Percentiles rank a stretch among this genome's conserved stretches.
Evolutionary conservation across 2,113 vertebrate genomes (phyloP).

Genomic region (Hippoglossus stenolepis): DNA sequence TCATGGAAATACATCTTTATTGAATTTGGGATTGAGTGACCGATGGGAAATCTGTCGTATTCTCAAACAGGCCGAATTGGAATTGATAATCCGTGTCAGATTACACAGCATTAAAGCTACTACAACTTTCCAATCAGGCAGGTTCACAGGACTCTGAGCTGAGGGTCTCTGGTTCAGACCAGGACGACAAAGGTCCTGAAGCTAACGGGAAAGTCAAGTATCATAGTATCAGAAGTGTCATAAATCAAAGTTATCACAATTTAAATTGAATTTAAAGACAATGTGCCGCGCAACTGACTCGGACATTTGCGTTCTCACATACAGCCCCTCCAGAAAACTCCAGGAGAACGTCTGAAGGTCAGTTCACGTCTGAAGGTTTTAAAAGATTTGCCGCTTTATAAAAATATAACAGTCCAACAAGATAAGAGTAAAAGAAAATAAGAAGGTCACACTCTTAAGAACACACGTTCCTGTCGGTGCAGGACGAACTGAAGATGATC

Average conservation of each 20-base stretch:
- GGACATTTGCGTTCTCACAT: no score
- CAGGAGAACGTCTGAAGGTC: no score
- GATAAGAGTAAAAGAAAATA: neutral
- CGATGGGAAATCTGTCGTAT: neutral
- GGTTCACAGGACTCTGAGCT: neutral
- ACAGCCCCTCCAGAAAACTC: no score
- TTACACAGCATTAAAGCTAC: constrained; percentile 16
- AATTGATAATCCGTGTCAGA: constrained; percentile 30
- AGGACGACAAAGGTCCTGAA: neutral
- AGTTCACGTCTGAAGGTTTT: no score
- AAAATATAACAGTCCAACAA: no score
- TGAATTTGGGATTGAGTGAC: neutral
- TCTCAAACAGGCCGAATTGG: constrained; percentile 2
- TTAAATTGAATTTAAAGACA: no score
- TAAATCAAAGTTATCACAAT: no score
- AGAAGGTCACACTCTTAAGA: neutral
- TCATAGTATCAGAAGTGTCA: no score
- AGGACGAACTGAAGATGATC: neutral
- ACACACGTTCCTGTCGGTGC: neutral
- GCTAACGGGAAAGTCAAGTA: no score
- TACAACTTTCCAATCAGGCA: constrained; percentile 19
- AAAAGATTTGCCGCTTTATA: no score
- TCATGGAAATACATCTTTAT: neutral
- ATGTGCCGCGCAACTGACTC: no score
- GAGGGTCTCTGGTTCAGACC: neutral